A percentile compares a stretch with the other conserved stretches of the same genome.
phyloP scores from a whole-genome alignment of 2,797 vertebrate species.

The Scolopax bukidnonensis region DNA sequence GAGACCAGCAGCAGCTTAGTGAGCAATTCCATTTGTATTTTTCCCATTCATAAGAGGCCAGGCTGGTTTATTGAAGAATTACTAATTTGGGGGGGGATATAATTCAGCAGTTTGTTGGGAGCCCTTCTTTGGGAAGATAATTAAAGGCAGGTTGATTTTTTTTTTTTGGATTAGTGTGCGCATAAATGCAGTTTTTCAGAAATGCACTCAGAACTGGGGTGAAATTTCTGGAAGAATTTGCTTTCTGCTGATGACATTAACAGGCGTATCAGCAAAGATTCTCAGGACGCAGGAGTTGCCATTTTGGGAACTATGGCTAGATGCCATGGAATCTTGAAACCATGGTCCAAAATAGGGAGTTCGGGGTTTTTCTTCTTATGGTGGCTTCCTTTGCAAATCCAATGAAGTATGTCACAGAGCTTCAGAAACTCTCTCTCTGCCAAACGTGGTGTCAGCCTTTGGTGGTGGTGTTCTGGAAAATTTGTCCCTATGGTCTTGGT shows the following conservation, averaged over 20 bases:
- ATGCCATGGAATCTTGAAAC: background rate
- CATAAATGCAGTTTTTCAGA: background rate
- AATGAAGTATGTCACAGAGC: background rate
- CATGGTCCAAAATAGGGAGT: background rate
- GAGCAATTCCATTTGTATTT: background rate
- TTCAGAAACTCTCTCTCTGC: background rate
- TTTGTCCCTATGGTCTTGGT: background rate
- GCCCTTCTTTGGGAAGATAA: background rate
- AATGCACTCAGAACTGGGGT: background rate
- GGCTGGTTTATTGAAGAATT: background rate
- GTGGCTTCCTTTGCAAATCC: background rate
- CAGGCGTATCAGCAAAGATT: background rate
- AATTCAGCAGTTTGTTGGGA: background rate
- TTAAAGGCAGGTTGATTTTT: background rate
- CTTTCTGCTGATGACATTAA: background rate
- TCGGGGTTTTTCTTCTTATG: background rate
- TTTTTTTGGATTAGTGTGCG: background rate
- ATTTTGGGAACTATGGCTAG: background rate
- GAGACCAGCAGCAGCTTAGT: background rate
- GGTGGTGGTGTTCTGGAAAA: background rate
- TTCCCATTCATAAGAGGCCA: background rate
- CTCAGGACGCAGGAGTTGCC: background rate
- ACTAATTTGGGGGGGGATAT: background rate
- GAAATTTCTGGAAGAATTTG: background rate
- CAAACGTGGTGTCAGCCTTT: background rate